Percentiles rank a stretch among this genome's conserved stretches.
Evolutionary conservation across 1,140 invertebrate genomes (phyloP).

Genomic region (Halesus radiatus): DNA sequence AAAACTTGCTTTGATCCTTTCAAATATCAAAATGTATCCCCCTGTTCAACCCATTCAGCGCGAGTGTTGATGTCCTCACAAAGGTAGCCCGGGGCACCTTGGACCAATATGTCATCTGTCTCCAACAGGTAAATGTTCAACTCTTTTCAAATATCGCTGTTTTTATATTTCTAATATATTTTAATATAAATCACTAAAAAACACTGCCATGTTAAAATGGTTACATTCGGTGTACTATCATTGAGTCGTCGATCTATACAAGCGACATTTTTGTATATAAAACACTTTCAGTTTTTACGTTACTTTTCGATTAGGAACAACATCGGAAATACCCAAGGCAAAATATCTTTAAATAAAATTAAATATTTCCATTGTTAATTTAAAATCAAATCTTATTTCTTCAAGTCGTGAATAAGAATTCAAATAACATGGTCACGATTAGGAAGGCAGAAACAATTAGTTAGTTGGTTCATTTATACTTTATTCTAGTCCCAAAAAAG

Average conservation of each 20-base stretch:
- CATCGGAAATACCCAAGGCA: neutral
- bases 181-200: too few species aligned
- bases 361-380: slow-evolving; percentile 27
- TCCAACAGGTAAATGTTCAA: too few species aligned
- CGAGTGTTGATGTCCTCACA: neutral
- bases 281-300: neutral
- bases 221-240: too few species aligned
- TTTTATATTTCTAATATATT: too few species aligned
- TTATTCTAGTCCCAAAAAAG: slow-evolving; percentile 22
- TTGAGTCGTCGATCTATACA: too few species aligned
- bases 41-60: neutral
- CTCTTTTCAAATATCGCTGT: too few species aligned
- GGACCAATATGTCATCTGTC: too few species aligned
- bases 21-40: slow-evolving; percentile 49
- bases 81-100: neutral
- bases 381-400: slow-evolving; percentile 32
- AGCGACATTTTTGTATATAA: neutral
- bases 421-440: slow-evolving; percentile 41
- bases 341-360: slow-evolving; percentile 10
- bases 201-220: too few species aligned
- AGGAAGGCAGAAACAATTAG: slow-evolving; percentile 50
- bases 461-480: slow-evolving; percentile 42
- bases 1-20: slow-evolving; percentile 52
- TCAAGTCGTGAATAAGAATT: slow-evolving; percentile 35
- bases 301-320: neutral